Evolutionary conservation across 2,113 vertebrate genomes (phyloP), one percentile per base, ranked within the genome.

Genomic region (Parus major): DNA sequence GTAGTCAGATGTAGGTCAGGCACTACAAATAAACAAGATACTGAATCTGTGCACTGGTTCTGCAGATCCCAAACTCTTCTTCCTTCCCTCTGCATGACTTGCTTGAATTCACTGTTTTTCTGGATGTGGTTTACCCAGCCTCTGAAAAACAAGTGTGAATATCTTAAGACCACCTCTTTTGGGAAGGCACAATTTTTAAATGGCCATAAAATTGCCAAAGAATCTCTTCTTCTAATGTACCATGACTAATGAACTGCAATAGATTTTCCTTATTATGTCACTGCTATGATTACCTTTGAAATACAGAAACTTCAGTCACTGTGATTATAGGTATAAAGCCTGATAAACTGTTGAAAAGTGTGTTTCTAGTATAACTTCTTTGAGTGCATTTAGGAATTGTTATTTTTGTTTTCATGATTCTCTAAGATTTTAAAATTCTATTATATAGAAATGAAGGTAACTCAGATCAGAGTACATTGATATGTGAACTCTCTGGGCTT

Each of bases 251-350:
- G 63, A 88, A 72, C 42, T 73, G 86, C 78, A 90, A 52, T 86
- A 92, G 79, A 23, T 70, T 91, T 95, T 95, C 55, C 60, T 80
- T 92, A 57, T 93, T 91, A 91, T 90, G 73, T 70, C 25, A n/a
- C 28, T 93, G 71, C 75, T 97, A 79, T 95, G 97, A 98, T 97
- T 97, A 82, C 27, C 91, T 96, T 95, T 90, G 66, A 78, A 96
- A 91, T 94, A 90, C 78, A 89, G 42, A 92, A 96, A 64, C 86
- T 97, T 97, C 90, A 92, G 59, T 97, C 95, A 96, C 57, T 82
- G 66, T 96, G 88, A 96, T 96, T 96, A 96, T 63, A 97, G 93
- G 82, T 95, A 97, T 94, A 82, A 94, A 96, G 41, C 80, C 79
- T 97, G 95, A 98, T 81, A 97, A 92, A 72, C 90, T 64, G 39